Percentiles rank a stretch among this genome's conserved stretches.
Evolutionary conservation across 2,113 vertebrate genomes (phyloP).

Genomic region (Chaetodon trifascialis): DNA sequence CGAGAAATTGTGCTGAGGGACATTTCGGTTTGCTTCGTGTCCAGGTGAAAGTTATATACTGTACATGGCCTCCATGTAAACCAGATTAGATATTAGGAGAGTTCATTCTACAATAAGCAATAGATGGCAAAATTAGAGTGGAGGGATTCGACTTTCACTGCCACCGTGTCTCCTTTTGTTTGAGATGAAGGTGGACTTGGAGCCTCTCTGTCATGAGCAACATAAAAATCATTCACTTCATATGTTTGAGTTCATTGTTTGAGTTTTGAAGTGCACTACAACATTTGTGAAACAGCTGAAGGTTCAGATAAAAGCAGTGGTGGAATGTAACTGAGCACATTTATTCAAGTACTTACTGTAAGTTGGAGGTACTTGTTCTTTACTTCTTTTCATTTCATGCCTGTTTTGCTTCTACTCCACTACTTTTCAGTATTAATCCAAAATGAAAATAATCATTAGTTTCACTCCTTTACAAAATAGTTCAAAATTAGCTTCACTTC

Average conservation of each 20-base stretch:
- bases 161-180: neutral
- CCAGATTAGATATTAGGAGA: neutral
- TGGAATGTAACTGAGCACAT: too few relatives aligned
- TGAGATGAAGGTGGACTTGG: neutral
- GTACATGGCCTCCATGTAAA: neutral
- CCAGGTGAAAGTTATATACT: too few relatives aligned
- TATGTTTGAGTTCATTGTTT: neutral
- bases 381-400: too few relatives aligned
- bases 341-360: too few relatives aligned
- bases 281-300: neutral
- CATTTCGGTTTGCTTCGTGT: neutral
- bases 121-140: neutral
- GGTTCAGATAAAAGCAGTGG: neutral
- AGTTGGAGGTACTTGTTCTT: too few relatives aligned
- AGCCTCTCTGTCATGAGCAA: neutral
- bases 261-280: neutral
- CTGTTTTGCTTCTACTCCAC: too few relatives aligned
- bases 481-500: too few relatives aligned
- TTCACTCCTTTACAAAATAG: too few relatives aligned
- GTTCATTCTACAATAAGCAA: neutral
- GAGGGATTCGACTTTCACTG: neutral
- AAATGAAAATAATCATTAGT: too few relatives aligned
- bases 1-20: neutral
- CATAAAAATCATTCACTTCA: neutral
- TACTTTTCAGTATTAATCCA: too few relatives aligned